phyloP scores from a whole-genome alignment of 1,140 invertebrate genomes.

The Drosophila kurseongensis region DNA sequence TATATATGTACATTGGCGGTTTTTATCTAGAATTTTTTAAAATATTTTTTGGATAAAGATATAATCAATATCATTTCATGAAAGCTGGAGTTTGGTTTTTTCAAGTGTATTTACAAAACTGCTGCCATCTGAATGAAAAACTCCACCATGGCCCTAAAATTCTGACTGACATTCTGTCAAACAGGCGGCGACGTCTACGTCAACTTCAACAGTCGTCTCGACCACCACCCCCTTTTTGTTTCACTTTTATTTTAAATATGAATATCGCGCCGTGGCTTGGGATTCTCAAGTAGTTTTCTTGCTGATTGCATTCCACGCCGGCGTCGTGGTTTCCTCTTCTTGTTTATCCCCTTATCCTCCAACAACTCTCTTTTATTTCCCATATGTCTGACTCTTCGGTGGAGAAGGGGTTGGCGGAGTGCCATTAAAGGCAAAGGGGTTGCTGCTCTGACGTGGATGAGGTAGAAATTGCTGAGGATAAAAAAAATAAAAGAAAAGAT shows the following conservation, averaged over 20 bases:
- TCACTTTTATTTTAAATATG: constrained; percentile 81
- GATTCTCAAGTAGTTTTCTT: constrained; percentile 77
- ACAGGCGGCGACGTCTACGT: constrained; percentile 69
- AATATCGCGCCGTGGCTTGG: constrained; percentile 61
- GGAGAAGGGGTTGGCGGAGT: not conserved
- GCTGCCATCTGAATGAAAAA: constrained; percentile 17
- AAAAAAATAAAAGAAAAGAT: not conserved
- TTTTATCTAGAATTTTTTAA: too few relatives aligned
- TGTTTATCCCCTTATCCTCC: not conserved
- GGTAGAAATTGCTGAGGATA: constrained; percentile 20
- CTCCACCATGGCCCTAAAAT: constrained; percentile 20
- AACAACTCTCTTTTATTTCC: constrained; percentile 66
- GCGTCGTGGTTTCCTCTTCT: constrained; percentile 33
- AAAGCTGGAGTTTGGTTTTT: not conserved
- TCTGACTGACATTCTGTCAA: constrained; percentile 79
- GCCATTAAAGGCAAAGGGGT: constrained; percentile 41
- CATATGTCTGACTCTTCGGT: constrained; percentile 53
- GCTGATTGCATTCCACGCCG: constrained; percentile 77
- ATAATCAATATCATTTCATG: too few relatives aligned
- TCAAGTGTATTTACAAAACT: constrained; percentile 28
- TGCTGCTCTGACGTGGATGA: constrained; percentile 31
- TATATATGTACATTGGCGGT: too few relatives aligned
- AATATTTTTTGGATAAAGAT: too few relatives aligned
- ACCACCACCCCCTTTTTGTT: constrained; percentile 28
- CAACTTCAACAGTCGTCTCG: constrained; percentile 46